A percentile compares a stretch with the other conserved stretches of the same genome.
Conservation (phyloP, 2,888 invertebrate genomes). For the Leucophora obtusa region DNA sequence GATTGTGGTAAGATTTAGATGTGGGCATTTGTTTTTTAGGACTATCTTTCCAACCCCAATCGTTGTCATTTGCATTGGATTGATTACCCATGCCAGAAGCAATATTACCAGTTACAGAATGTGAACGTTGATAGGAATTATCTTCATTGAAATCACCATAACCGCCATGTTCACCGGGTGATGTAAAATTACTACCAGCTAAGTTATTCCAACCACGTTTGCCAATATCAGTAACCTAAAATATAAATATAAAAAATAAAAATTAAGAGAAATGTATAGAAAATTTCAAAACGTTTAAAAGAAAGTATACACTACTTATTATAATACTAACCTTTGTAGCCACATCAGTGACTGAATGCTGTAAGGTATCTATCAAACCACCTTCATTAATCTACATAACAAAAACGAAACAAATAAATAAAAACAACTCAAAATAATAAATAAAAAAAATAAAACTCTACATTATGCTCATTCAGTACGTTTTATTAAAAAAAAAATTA, state of each 20-base stretch:
- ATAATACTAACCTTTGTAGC: conserved; percentile 82
- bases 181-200: conserved; percentile 80
- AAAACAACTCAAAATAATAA: conserved; percentile 62
- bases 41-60: conserved; percentile 77
- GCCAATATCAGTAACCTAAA: conserved; percentile 84
- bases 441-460: conserved; percentile 54
- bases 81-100: conserved; percentile 69
- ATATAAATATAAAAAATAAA: conserved; percentile 9
- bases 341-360: conserved; percentile 82
- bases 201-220: conserved; percentile 84
- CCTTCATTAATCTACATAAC: conserved; percentile 84
- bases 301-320: conserved; percentile 2
- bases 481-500: no score
- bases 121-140: conserved; percentile 76
- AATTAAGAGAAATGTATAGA: background rate
- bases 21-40: conserved; percentile 70
- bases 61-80: conserved; percentile 70
- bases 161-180: conserved; percentile 72
- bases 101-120: conserved; percentile 75
- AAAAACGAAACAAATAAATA: conserved; percentile 71
- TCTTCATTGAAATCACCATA: conserved; percentile 75
- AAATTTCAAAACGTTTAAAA: background rate
- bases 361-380: conserved; percentile 83
- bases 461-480: no score
- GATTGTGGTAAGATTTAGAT: conserved; percentile 74